These are phyloP conservation scores for Erethizon dorsatum DNA, from an alignment of 2,797 vertebrate species.

Conservation along the genomic window DNA sequence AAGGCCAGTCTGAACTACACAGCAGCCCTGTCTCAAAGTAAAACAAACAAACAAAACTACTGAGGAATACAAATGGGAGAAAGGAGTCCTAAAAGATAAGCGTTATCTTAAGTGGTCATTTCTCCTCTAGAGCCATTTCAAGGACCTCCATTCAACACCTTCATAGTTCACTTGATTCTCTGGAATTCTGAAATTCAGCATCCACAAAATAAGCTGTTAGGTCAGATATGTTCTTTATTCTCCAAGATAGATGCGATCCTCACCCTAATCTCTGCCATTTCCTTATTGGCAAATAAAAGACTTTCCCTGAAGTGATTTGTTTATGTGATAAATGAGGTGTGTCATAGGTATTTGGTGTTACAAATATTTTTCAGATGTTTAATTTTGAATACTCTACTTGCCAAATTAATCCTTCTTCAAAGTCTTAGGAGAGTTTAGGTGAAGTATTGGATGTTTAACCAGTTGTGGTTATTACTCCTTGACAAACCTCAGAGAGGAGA, in stretches of 20 bases:
- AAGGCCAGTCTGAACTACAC: background rate
- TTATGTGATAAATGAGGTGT: background rate
- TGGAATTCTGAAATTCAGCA: background rate
- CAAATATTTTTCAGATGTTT: background rate
- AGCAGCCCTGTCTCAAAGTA: background rate
- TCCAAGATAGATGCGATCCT: background rate
- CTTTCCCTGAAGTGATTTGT: background rate
- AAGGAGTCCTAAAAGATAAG: background rate
- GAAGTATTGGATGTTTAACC: background rate
- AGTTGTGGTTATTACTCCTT: background rate
- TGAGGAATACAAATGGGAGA: background rate
- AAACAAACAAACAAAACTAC: background rate
- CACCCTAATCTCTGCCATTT: background rate
- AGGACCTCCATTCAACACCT: background rate
- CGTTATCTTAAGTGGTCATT: background rate
- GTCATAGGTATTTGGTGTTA: background rate
- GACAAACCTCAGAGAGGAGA: background rate
- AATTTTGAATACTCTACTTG: background rate
- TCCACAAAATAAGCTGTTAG: background rate
- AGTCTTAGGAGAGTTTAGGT: background rate
- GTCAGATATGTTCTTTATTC: background rate
- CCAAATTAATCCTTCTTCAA: background rate
- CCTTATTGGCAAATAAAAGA: conserved; percentile 12
- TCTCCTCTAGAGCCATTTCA: background rate
- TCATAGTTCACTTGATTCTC: background rate